A percentile compares a stretch with the other conserved stretches of the same genome.
These are phyloP conservation scores for Amblyraja radiata DNA, from an alignment of 2,797 vertebrate species.

Conservation along the genomic window DNA sequence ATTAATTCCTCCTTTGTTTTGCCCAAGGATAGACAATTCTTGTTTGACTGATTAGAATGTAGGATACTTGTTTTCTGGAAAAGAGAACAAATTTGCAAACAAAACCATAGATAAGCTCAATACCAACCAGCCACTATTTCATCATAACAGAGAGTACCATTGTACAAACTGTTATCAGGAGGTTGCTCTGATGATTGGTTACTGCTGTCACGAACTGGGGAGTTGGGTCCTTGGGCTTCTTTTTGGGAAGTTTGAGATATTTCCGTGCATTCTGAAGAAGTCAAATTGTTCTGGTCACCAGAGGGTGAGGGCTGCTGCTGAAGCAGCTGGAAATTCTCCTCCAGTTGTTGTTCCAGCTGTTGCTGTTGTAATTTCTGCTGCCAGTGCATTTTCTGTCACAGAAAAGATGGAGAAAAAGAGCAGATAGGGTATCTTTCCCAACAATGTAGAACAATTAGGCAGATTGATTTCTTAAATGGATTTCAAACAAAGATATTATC, in stretches of 20 bases:
- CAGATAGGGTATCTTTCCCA: background rate
- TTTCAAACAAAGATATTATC: background rate
- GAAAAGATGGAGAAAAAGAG: background rate
- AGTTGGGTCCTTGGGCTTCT: fast-evolving
- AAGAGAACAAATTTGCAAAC: background rate
- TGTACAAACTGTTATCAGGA: fast-evolving
- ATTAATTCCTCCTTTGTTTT: background rate
- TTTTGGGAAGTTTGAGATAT: constrained; percentile 9
- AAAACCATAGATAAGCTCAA: background rate
- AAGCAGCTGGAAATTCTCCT: constrained; percentile 58
- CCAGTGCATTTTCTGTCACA: constrained; percentile 55
- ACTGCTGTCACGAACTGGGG: background rate
- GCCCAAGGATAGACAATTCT: background rate
- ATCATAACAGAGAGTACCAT: fast-evolving
- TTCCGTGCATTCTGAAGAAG: fast-evolving
- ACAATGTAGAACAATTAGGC: background rate
- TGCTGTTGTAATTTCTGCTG: constrained; percentile 59
- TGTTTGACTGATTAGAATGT: background rate
- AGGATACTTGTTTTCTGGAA: background rate
- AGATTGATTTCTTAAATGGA: background rate
- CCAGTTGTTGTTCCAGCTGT: constrained; percentile 57
- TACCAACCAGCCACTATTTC: constrained; percentile 39
- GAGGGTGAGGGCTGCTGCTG: constrained; percentile 50
- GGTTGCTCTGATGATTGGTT: fast-evolving
- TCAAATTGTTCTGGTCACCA: background rate